Evolutionary conservation across 2,797 vertebrate genomes (phyloP).

Genomic region (Melanotaenia pygmaea): DNA sequence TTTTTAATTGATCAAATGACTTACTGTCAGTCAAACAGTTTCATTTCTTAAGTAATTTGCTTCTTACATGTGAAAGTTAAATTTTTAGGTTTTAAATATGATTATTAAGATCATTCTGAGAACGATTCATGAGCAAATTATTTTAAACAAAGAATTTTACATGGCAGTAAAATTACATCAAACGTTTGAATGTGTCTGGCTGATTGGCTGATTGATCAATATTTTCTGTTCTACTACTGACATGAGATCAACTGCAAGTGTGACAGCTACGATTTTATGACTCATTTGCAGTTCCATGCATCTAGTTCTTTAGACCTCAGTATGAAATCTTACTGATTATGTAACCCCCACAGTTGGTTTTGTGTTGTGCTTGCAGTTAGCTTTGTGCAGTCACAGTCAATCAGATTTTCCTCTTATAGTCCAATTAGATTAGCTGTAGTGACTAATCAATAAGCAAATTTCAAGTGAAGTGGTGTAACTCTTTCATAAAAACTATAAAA

Average conservation of each 20-base stretch:
- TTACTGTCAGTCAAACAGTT: too few relatives aligned
- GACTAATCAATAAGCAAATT: constrained; percentile 49
- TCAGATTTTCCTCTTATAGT: constrained; percentile 19
- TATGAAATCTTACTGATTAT: constrained; percentile 15
- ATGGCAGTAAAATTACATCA: neutral
- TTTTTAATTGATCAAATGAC: too few relatives aligned
- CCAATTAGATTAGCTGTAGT: constrained; percentile 26
- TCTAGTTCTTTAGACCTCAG: constrained; percentile 21
- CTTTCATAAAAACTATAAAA: neutral
- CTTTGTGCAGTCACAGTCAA: constrained; percentile 28
- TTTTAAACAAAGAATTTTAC: neutral
- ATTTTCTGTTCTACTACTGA: neutral
- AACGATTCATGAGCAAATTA: too few relatives aligned
- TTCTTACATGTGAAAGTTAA: too few relatives aligned
- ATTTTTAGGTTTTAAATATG: too few relatives aligned
- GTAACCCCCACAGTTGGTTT: constrained; percentile 1
- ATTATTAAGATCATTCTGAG: too few relatives aligned
- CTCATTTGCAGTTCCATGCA: constrained; percentile 23
- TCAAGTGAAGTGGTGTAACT: constrained; percentile 28
- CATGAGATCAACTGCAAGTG: neutral
- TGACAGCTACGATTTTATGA: neutral
- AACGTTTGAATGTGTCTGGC: neutral
- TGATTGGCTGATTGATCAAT: neutral
- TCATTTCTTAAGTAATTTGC: too few relatives aligned
- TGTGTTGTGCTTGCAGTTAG: constrained; percentile 1